Percentiles rank a stretch among this genome's conserved stretches.
phyloP scores from a whole-genome alignment of 2,113 vertebrate genomes.

The Casuarius casuarius region DNA sequence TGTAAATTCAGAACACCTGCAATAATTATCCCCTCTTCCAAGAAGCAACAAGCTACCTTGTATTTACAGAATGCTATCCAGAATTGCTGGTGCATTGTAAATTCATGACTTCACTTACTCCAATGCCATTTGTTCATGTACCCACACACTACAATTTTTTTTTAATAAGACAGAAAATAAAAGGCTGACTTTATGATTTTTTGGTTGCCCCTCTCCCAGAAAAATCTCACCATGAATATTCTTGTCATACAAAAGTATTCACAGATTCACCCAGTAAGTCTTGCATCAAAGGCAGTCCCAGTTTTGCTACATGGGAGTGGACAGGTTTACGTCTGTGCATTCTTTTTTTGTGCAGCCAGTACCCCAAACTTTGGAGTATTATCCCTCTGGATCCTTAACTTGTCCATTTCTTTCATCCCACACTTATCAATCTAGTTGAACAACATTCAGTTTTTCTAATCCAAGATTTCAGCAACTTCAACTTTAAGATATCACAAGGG shows the following conservation, averaged over 20 bases:
- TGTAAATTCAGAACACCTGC: neutral
- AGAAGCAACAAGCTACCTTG: neutral
- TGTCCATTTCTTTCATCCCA: neutral
- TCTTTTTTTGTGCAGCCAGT: neutral
- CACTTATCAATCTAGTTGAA: neutral
- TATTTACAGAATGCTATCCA: neutral
- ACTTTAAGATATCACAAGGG: neutral
- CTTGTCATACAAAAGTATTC: neutral
- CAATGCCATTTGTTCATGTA: neutral
- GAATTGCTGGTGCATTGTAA: neutral
- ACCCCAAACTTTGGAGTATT: neutral
- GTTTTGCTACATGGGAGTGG: neutral
- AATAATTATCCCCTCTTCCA: neutral
- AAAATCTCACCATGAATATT: neutral
- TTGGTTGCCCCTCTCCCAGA: neutral
- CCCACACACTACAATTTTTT: neutral
- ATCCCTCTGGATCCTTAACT: neutral
- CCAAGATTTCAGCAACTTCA: neutral
- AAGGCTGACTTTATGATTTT: neutral
- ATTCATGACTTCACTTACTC: neutral
- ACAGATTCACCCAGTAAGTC: neutral
- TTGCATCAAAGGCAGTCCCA: neutral
- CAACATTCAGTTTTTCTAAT: neutral
- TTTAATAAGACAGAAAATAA: neutral
- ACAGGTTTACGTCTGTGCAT: neutral